Conservation (phyloP, 2,113 vertebrate species). For the Phrynocephalus versicolor region DNA sequence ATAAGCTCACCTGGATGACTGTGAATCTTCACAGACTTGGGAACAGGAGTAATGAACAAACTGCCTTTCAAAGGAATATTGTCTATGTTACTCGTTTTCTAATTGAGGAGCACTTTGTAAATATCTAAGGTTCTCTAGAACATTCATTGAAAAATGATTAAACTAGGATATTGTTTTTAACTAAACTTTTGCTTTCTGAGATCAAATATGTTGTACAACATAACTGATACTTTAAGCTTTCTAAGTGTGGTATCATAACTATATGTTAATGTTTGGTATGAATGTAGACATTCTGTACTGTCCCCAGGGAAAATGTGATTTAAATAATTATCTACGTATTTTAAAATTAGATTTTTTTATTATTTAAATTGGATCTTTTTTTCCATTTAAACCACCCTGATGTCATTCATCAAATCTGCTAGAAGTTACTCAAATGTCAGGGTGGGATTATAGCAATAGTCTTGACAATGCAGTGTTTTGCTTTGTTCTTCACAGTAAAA, state of each 20-base stretch:
- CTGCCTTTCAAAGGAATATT: background rate
- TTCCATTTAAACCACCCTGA: too few species aligned
- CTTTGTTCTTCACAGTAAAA: too few species aligned
- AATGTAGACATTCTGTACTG: background rate
- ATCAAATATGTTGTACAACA: background rate
- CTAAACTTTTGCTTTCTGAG: background rate
- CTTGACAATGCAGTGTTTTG: too few species aligned
- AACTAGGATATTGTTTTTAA: background rate
- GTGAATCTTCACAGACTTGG: too few species aligned
- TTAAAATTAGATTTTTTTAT: too few species aligned
- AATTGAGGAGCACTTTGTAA: background rate
- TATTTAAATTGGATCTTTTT: too few species aligned
- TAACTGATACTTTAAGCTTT: background rate
- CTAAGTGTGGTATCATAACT: background rate
- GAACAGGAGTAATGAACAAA: background rate
- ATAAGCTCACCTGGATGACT: too few species aligned
- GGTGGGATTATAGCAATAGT: too few species aligned
- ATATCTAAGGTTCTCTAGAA: background rate
- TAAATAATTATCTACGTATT: too few species aligned
- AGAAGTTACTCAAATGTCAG: too few species aligned
- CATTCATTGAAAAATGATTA: background rate
- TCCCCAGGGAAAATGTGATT: too few species aligned
- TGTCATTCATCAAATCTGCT: too few species aligned
- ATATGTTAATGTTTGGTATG: background rate
- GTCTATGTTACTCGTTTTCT: background rate